These are phyloP conservation scores for Pogonomyrmex barbatus DNA, from an alignment of 1,140 invertebrate species.

Conservation along the genomic window DNA sequence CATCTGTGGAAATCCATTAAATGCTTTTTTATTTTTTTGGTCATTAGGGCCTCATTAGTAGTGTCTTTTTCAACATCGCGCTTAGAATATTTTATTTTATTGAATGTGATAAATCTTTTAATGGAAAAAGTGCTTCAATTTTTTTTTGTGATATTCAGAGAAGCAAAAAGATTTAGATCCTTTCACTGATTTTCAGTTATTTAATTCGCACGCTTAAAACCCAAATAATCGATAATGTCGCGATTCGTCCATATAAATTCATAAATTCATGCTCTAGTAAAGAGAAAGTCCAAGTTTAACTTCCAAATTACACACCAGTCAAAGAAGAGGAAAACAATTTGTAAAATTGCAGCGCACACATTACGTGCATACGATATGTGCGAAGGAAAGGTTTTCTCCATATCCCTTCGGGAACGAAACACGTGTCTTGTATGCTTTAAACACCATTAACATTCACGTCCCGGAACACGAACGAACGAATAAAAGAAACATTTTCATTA, in stretches of 20 bases:
- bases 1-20: constrained; percentile 29
- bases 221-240: constrained; percentile 42
- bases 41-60: constrained; percentile 7
- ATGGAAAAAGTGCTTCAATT: not conserved
- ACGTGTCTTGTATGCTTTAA: not conserved
- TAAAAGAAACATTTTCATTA: constrained; percentile 13
- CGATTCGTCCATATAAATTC: not conserved
- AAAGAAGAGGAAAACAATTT: constrained; percentile 51
- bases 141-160: not conserved
- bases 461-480: not conserved
- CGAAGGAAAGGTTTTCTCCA: constrained; percentile 8
- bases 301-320: constrained; percentile 36
- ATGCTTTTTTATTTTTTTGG: not conserved
- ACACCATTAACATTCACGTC: not conserved
- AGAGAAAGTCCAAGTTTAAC: constrained; percentile 34
- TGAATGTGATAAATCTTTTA: not conserved
- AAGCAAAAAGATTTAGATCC: not conserved
- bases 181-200: not conserved
- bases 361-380: constrained; percentile 22
- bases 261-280: constrained; percentile 30
- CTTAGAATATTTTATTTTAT: constrained; percentile 2
- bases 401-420: constrained; percentile 10
- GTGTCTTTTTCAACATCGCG: constrained; percentile 12
- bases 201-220: constrained; percentile 2
- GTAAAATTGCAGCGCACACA: constrained; percentile 46